Evolutionary conservation across 2,888 invertebrate genomes (phyloP).

Genomic region (Tipula confusa): DNA sequence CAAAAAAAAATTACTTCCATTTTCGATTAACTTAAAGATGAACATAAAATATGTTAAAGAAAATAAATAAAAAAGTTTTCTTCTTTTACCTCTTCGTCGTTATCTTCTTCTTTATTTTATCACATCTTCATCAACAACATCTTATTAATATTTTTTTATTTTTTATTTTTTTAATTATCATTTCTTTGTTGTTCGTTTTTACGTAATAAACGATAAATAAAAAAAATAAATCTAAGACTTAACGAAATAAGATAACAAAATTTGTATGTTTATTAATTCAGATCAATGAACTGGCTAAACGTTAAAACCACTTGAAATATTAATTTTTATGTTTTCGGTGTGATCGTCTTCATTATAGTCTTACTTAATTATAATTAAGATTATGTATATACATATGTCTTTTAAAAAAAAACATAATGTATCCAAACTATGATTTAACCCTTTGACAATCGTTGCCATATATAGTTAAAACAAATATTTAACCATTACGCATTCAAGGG

Average conservation of each 20-base stretch:
- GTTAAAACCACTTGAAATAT: neutral
- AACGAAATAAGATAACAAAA: neutral
- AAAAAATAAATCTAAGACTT: neutral
- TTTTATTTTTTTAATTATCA: neutral
- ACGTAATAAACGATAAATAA: neutral
- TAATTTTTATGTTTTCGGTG: neutral
- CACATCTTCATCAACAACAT: neutral
- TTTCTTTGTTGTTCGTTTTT: neutral
- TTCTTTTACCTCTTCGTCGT: neutral
- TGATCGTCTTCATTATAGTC: neutral
- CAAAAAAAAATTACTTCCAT: neutral
- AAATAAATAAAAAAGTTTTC: conserved; percentile 13
- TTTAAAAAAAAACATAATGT: too few species aligned
- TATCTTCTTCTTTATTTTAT: neutral
- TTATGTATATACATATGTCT: neutral
- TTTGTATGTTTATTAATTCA: neutral
- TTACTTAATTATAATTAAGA: neutral
- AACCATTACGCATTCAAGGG: neutral
- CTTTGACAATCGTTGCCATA: too few species aligned
- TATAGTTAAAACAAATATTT: neutral
- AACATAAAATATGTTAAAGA: conserved; percentile 12
- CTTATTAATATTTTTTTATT: neutral
- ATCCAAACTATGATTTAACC: too few species aligned
- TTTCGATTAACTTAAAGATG: conserved; percentile 12
- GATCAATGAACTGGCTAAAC: neutral